These are phyloP conservation scores for Cyphomyrus discorhynchus DNA, from an alignment of 2,113 vertebrate species.

Conservation along the genomic window DNA sequence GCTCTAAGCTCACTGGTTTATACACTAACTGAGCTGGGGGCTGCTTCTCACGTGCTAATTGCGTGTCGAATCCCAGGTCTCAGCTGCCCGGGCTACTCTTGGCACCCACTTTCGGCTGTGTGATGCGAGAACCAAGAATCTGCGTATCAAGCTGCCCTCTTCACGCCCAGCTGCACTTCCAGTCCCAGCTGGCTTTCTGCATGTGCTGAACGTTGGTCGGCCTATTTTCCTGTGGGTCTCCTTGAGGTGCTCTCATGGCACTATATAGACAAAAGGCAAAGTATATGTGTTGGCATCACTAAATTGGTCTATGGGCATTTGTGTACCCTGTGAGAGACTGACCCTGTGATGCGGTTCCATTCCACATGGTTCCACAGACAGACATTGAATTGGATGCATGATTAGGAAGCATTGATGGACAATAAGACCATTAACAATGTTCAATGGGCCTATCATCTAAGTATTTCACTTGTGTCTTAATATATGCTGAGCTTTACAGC, in stretches of 20 bases:
- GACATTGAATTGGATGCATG: not conserved
- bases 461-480: not conserved
- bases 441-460: not conserved
- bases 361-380: not conserved
- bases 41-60: not conserved
- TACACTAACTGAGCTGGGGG: not conserved
- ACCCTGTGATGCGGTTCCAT: not conserved
- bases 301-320: not conserved
- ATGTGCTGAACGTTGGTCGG: not conserved
- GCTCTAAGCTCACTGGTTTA: not conserved
- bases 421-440: not conserved
- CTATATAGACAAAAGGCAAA: not conserved
- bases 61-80: not conserved
- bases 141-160: not conserved
- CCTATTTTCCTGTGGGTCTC: not conserved
- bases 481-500: not conserved
- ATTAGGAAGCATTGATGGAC: not conserved
- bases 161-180: not conserved
- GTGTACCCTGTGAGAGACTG: not conserved
- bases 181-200: not conserved
- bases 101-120: not conserved
- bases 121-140: not conserved
- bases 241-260: not conserved
- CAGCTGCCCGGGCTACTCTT: not conserved
- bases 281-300: not conserved